Base-by-base conservation (phyloP, 2,888 invertebrate species). In the Mythimna pallens region DNA sequence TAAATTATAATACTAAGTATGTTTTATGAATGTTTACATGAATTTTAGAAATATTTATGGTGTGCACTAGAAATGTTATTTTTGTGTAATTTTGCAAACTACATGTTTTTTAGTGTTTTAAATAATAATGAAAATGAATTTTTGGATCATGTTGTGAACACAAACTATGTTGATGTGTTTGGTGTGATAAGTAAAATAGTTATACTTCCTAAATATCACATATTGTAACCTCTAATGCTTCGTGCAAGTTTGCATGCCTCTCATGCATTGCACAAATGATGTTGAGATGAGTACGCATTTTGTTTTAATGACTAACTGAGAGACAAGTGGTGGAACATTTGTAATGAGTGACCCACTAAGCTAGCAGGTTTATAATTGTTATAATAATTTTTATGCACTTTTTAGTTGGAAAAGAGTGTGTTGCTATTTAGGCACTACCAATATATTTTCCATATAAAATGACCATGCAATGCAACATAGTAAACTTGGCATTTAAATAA, bases 31-130 rank as follows among this genome's bases (percentile, higher is more conserved):
- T 65, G 59, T 85, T 81, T 86, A 88, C 87, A 89, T 83, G 70
- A 78, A 82, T 88, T 89, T 89, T 85, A 81, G 76, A 86, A 86
- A 85, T 80, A 71, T 87, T 87, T 83, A 77, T 79, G 40, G 58
- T 55, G 62, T 72, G 81, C 83, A 81, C 82, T 64, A 43, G 14
- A 64, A 61, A 64, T 59, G 25, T 76, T 70, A 70, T 81, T 59
- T 67, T 62, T 76, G 50, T 69, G 65, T 79, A 73, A 70, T 59
- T 63, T 73, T 73, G 65, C 34, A 65, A 65, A 73, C 55, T 62
- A 43, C 30, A 52, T 64, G 12, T 62, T 70, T 78, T 57, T 4
- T 69, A 61, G 78, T 70, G 43, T 58, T 75, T 67, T 57, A 8
- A 59, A 30, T 72, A 62, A 43, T 43, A 43, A 61, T 71, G 59